Base-by-base conservation (phyloP, 2,797 vertebrate species). In the Orestias chungarensis region DNA sequence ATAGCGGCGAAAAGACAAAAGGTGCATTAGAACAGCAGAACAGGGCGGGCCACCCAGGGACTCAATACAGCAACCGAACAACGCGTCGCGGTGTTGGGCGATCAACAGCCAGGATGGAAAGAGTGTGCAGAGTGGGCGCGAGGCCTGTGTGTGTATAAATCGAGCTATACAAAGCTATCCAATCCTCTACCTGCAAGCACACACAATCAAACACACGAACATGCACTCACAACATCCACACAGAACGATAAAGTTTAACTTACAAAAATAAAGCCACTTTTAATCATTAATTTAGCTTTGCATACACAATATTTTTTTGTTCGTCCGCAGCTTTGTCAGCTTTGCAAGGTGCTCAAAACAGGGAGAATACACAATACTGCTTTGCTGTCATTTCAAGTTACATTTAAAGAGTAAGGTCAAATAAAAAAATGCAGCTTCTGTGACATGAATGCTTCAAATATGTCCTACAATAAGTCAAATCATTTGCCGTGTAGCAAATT, bases 1-100 rank as follows among this genome's bases (percentile, higher is more conserved):
- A 80, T 46, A 75, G 65, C 50, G 70, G 65, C 76, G 86, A 84
- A 88, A 85, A 88, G 87, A 91, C 91, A 90, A 90, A 90, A 88
- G 88, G 85, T 85, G 87, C 85, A 87, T 86, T 81, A 79, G 81
- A 78, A 82, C 64, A 52, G 74, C 44, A 70, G 79, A 82, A 81
- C 79, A 83, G 84, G 61, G 6, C 52, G 14, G 89, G 66, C 90
- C 89, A 90, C 90, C 82, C 89, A 91, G 77, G 67, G 82, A 72
- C 76, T 87, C 78, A 42, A 81, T 81, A 6, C 76, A 77, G 87
- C 80, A 68, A 82, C 83, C 38, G 46, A 74, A 76, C 62, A 15
- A 78, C 79, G 12, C 76, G 33, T 68, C 57, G n/a, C 83, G 82
- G 77, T n/a, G 83, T 81, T 68, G 27, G 43, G 10, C 31, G 70